phyloP scores from a whole-genome alignment of 2,888 invertebrate genomes.

The Anticlea derivata region DNA sequence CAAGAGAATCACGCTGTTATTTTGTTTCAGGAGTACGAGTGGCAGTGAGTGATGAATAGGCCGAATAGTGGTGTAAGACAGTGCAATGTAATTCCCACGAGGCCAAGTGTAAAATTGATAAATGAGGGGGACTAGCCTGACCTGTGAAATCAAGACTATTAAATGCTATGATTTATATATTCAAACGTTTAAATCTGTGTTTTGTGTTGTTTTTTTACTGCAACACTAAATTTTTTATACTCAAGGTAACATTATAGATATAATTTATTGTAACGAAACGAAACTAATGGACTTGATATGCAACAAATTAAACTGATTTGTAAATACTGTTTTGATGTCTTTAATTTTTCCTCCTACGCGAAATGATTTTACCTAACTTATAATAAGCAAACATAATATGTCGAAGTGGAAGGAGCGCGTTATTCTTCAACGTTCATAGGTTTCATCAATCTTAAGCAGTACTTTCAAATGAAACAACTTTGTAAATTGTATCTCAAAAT shows the following conservation, averaged over 20 bases:
- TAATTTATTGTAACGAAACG: constrained; percentile 68
- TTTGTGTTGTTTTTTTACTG: constrained; percentile 68
- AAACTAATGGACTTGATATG: constrained; percentile 77
- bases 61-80: constrained; percentile 56
- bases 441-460: too few relatives aligned
- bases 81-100: constrained; percentile 57
- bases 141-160: constrained; percentile 63
- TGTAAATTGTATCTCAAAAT: constrained; percentile 39
- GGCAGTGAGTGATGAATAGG: constrained; percentile 67
- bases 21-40: constrained; percentile 55
- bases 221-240: constrained; percentile 77
- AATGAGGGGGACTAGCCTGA: constrained; percentile 59
- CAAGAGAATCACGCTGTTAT: too few relatives aligned
- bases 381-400: too few relatives aligned
- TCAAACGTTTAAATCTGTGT: constrained; percentile 62
- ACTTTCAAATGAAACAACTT: constrained; percentile 45
- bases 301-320: constrained; percentile 81
- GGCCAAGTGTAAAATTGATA: constrained; percentile 63
- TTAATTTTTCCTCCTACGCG: constrained; percentile 37
- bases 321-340: constrained; percentile 59
- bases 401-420: too few relatives aligned
- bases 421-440: too few relatives aligned
- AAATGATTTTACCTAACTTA: too few relatives aligned
- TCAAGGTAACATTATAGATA: constrained; percentile 64
- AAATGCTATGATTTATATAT: constrained; percentile 40